Conservation (phyloP, 2,113 vertebrate genomes). For the Rhombomys opimus region DNA sequence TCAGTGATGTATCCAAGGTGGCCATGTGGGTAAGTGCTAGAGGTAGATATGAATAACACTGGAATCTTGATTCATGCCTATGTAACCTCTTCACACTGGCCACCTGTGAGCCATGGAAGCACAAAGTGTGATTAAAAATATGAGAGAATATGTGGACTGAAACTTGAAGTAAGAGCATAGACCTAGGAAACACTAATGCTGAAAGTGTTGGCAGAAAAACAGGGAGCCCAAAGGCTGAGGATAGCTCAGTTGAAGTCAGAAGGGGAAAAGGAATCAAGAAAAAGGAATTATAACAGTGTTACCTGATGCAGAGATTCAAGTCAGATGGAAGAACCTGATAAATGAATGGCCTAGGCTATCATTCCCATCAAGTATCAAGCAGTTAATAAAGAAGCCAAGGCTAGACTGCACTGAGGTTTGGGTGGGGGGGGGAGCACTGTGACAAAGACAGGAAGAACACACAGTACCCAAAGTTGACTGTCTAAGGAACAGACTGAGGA, state of each 20-base stretch:
- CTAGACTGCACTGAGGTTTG: background rate
- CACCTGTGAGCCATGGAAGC: background rate
- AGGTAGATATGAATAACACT: background rate
- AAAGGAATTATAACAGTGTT: background rate
- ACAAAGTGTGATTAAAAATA: background rate
- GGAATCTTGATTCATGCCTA: background rate
- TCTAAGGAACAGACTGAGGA: background rate
- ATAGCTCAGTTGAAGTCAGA: background rate
- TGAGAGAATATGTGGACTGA: background rate
- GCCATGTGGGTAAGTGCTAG: background rate
- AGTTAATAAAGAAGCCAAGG: background rate
- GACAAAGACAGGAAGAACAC: background rate
- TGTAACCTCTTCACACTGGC: background rate
- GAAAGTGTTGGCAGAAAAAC: background rate
- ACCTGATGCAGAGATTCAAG: background rate
- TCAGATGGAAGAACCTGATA: background rate
- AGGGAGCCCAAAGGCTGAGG: background rate
- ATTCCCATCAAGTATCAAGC: background rate
- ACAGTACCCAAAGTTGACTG: background rate
- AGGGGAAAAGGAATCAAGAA: background rate
- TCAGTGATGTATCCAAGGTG: background rate
- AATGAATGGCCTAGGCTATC: background rate
- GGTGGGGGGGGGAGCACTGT: background rate
- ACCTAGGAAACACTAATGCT: background rate
- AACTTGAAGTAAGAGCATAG: background rate